phyloP scores from a whole-genome alignment of 2,797 vertebrate species.

The Oryzias sinensis region DNA sequence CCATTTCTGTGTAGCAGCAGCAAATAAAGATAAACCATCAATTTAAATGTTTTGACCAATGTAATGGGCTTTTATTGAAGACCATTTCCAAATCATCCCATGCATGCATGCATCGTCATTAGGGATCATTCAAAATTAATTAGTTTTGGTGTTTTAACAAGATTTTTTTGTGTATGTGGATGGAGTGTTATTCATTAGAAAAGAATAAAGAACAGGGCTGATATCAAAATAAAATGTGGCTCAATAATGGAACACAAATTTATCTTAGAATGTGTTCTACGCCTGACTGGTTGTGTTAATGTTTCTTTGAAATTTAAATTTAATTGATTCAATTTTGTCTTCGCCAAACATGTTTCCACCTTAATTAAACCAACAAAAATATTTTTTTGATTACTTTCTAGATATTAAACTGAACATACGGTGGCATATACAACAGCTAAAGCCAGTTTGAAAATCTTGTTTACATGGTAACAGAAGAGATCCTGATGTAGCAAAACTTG shows the following conservation, averaged over 20 bases:
- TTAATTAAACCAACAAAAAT: no score
- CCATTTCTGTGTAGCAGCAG: conserved; percentile 38
- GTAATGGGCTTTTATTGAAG: conserved; percentile 6
- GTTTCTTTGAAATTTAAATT: not conserved
- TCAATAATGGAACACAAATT: conserved; percentile 1
- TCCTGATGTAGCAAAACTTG: conserved; percentile 4
- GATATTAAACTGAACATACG: no score
- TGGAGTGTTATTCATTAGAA: not conserved
- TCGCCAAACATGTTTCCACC: no score
- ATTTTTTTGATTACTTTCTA: no score
- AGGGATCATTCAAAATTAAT: conserved; percentile 16
- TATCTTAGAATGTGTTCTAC: conserved; percentile 1
- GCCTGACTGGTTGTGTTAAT: conserved; percentile 2
- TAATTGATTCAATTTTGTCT: not conserved
- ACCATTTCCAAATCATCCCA: not conserved
- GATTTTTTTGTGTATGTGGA: not conserved
- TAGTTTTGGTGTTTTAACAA: conserved; percentile 2
- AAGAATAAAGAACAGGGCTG: not conserved
- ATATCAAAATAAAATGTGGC: not conserved
- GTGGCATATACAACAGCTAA: no score
- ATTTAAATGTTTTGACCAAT: not conserved
- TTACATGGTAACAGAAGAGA: not conserved
- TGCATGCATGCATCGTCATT: conserved; percentile 10
- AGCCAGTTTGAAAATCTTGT: not conserved
- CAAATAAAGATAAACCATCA: not conserved